These are phyloP conservation scores for Agonopterix alstromeriana DNA, from an alignment of 2,888 invertebrate species.

Conservation along the genomic window DNA sequence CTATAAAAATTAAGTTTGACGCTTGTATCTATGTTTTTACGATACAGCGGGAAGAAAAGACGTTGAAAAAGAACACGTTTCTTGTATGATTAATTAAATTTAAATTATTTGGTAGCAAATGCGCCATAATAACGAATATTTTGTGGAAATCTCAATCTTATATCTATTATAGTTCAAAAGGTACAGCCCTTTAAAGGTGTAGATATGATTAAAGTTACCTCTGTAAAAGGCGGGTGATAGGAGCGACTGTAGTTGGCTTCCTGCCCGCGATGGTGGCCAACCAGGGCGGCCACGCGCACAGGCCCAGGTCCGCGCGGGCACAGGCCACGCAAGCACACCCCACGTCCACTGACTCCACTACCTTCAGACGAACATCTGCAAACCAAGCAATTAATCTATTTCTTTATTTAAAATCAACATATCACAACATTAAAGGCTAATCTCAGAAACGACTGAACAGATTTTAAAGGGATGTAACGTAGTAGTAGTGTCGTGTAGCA, in stretches of 20 bases:
- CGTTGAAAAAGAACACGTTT: too few relatives aligned
- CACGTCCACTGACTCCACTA: slow-evolving; percentile 53
- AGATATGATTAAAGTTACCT: slow-evolving; percentile 24
- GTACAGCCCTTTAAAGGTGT: neutral
- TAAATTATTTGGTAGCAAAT: too few relatives aligned
- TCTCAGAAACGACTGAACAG: too few relatives aligned
- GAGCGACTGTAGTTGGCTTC: slow-evolving; percentile 34
- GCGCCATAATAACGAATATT: too few relatives aligned
- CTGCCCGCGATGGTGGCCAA: slow-evolving; percentile 35
- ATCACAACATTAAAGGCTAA: too few relatives aligned
- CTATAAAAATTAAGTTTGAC: neutral
- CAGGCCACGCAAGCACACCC: slow-evolving; percentile 66
- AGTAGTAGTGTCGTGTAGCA: too few relatives aligned
- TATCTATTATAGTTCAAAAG: too few relatives aligned
- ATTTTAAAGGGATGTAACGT: too few relatives aligned
- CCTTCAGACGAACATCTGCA: slow-evolving; percentile 59
- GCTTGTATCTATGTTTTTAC: too few relatives aligned
- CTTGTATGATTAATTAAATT: neutral
- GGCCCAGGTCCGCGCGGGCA: slow-evolving; percentile 57
- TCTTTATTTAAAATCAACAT: too few relatives aligned
- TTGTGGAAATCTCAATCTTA: too few relatives aligned
- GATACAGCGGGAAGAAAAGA: too few relatives aligned
- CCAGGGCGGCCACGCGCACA: slow-evolving; percentile 56
- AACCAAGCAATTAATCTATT: neutral
- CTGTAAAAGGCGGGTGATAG: slow-evolving; percentile 50